Evolutionary conservation across 2,797 vertebrate genomes (phyloP).

Genomic region (Sternarchorhynchus goeldii): DNA sequence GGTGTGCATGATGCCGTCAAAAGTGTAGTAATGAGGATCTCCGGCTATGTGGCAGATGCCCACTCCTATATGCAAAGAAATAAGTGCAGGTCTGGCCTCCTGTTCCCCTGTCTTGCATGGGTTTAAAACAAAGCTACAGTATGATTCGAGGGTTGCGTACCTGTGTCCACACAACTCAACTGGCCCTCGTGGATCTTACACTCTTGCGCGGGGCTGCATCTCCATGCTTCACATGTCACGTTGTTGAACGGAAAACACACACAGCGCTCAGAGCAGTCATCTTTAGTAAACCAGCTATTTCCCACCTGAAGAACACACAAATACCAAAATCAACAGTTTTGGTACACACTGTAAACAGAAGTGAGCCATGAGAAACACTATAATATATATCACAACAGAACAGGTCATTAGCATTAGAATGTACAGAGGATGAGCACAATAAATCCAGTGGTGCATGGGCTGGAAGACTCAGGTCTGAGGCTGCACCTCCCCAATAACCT

Average conservation of each 20-base stretch:
- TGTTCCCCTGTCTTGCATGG: neutral
- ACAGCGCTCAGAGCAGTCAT: slow-evolving; percentile 81
- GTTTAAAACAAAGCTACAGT: neutral
- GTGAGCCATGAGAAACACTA: no score
- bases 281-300: slow-evolving; percentile 81
- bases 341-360: no score
- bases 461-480: no score
- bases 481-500: no score
- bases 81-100: slow-evolving; percentile 1
- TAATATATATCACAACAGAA: no score
- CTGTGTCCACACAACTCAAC: slow-evolving; percentile 76
- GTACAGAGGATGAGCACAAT: no score
- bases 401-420: no score
- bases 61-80: slow-evolving; percentile 62
- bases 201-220: slow-evolving; percentile 81
- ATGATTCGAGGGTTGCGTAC: slow-evolving; percentile 22
- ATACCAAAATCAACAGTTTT: slow-evolving; percentile 11
- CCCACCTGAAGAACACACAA: slow-evolving; percentile 69
- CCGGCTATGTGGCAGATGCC: slow-evolving; percentile 79
- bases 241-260: slow-evolving; percentile 69
- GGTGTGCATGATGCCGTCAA: slow-evolving; percentile 79
- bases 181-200: slow-evolving; percentile 82
- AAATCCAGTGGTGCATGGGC: no score
- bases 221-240: slow-evolving; percentile 78
- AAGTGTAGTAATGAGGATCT: slow-evolving; percentile 82